These are phyloP conservation scores for Manacus vitellinus DNA, from an alignment of 2,113 vertebrate species.

Conservation along the genomic window DNA sequence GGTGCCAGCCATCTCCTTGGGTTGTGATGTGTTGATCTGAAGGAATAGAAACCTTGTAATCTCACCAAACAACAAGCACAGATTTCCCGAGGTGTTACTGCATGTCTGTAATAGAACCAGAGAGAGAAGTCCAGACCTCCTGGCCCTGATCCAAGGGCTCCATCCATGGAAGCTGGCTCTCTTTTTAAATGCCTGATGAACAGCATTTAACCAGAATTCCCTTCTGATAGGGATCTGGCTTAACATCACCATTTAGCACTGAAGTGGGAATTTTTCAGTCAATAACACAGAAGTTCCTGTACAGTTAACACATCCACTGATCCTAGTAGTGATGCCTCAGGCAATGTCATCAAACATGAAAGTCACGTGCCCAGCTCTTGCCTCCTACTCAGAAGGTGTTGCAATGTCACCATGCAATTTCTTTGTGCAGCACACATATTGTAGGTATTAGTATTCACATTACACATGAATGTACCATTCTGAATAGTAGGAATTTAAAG, in stretches of 20 bases:
- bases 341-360: not conserved
- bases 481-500: not conserved
- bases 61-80: not conserved
- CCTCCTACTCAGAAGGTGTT: not conserved
- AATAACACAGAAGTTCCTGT: not conserved
- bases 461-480: not conserved
- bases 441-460: not conserved
- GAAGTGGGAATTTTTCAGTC: not conserved
- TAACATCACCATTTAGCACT: not conserved
- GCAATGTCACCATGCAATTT: not conserved
- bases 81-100: not conserved
- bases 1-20: not conserved
- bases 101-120: not conserved
- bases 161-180: not conserved
- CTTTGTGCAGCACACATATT: not conserved
- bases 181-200: not conserved
- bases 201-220: not conserved
- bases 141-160: accelerated
- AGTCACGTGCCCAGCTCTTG: not conserved
- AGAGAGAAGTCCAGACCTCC: not conserved
- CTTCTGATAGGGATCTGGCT: not conserved
- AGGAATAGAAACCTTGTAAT: not conserved
- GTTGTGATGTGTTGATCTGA: not conserved
- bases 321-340: not conserved
- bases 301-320: accelerated